Percentiles rank a stretch among this genome's conserved stretches.
Conservation (phyloP, 2,113 vertebrate species). For the Glaucomys volans region DNA sequence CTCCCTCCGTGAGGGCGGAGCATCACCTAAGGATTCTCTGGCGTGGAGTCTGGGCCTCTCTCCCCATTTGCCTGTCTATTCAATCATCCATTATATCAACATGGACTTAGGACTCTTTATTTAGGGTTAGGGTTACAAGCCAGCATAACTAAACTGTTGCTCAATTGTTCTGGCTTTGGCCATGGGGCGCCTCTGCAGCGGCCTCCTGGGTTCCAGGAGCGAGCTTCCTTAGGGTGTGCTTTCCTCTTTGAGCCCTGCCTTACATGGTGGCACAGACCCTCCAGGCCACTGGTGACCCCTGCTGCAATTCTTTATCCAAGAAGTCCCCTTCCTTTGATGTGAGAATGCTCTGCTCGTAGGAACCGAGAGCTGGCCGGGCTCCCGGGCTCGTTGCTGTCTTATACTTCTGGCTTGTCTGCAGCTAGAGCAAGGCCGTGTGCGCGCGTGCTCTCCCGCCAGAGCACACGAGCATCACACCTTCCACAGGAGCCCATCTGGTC, state of each 20-base stretch:
- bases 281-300: too few relatives aligned
- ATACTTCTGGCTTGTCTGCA: background rate
- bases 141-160: background rate
- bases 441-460: too few relatives aligned
- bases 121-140: too few relatives aligned
- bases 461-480: too few relatives aligned
- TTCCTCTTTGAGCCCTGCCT: background rate
- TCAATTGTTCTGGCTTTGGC: background rate
- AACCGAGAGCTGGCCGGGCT: too few relatives aligned
- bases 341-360: background rate
- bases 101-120: background rate
- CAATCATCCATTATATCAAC: background rate
- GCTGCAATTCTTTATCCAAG: background rate
- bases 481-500: too few relatives aligned
- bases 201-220: too few relatives aligned
- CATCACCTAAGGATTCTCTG: background rate
- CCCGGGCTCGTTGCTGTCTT: too few relatives aligned
- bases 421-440: background rate
- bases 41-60: background rate
- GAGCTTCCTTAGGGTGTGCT: too few relatives aligned
- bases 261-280: too few relatives aligned
- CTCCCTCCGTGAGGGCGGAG: background rate
- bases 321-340: background rate
- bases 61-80: background rate
- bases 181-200: background rate